A percentile compares a stretch with the other conserved stretches of the same genome.
Evolutionary conservation across 2,797 vertebrate species (phyloP).

Genomic region (Gymnocypris eckloni): DNA sequence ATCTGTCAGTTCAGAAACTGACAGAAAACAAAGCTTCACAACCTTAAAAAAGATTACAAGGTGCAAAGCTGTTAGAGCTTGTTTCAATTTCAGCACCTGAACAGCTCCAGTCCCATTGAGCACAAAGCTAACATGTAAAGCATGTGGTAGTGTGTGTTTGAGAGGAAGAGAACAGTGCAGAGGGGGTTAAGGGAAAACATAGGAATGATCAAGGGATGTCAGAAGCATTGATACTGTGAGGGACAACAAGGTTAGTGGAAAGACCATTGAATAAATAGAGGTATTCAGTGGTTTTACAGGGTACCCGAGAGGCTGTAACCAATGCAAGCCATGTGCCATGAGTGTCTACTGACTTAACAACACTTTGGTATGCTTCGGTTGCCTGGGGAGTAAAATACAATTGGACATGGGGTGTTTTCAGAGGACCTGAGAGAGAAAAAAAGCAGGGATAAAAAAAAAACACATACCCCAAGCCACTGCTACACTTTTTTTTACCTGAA

Average conservation of each 20-base stretch:
- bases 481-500: conserved; percentile 39
- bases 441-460: conserved; percentile 68
- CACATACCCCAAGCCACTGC: conserved; percentile 2
- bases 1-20: conserved; percentile 33
- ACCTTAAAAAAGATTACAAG: conserved; percentile 29
- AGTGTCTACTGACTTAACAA: conserved; percentile 74
- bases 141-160: background rate
- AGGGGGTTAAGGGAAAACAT: background rate
- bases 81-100: conserved; percentile 55
- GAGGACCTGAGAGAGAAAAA: conserved; percentile 64
- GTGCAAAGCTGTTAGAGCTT: conserved; percentile 23
- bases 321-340: conserved; percentile 63
- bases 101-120: conserved; percentile 45
- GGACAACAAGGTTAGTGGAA: conserved; percentile 53
- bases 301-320: conserved; percentile 67
- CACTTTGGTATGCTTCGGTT: conserved; percentile 67
- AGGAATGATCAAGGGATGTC: conserved; percentile 17
- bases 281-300: conserved; percentile 62
- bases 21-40: conserved; percentile 42
- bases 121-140: background rate
- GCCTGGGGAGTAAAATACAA: conserved; percentile 67
- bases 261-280: conserved; percentile 66
- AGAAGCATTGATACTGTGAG: conserved; percentile 38
- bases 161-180: conserved; percentile 16
- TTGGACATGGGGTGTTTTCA: conserved; percentile 66